phyloP scores from a whole-genome alignment of 2,113 vertebrate species.

The Paradisaea rubra region DNA sequence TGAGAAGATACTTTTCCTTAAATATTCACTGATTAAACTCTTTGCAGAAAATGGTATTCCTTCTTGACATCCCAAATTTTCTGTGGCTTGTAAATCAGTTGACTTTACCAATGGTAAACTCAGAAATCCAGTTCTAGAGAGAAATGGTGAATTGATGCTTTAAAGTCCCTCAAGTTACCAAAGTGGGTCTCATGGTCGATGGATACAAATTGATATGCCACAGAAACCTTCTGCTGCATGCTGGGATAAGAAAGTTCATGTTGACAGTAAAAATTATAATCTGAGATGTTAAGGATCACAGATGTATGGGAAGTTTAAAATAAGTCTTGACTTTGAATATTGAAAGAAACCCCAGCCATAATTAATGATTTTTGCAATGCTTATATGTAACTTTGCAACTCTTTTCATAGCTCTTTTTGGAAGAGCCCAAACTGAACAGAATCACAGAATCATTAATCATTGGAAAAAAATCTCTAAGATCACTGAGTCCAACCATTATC shows the following conservation, averaged over 20 bases:
- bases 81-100: rapidly evolving
- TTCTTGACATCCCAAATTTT: background rate
- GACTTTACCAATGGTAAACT: background rate
- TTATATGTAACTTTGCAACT: background rate
- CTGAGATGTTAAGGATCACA: background rate
- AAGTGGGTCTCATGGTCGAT: background rate
- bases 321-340: background rate
- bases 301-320: background rate
- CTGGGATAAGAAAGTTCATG: background rate
- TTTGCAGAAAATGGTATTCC: background rate
- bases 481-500: background rate
- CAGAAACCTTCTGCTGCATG: background rate
- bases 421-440: background rate
- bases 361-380: background rate
- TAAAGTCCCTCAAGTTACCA: background rate
- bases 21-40: background rate
- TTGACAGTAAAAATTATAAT: background rate
- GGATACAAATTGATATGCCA: background rate
- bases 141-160: background rate
- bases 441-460: background rate
- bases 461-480: background rate
- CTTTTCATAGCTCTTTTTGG: background rate
- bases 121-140: background rate
- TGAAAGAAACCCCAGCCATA: rapidly evolving
- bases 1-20: background rate